Base-by-base conservation (phyloP, 2,888 invertebrate species). In the Pheosia gnoma region DNA sequence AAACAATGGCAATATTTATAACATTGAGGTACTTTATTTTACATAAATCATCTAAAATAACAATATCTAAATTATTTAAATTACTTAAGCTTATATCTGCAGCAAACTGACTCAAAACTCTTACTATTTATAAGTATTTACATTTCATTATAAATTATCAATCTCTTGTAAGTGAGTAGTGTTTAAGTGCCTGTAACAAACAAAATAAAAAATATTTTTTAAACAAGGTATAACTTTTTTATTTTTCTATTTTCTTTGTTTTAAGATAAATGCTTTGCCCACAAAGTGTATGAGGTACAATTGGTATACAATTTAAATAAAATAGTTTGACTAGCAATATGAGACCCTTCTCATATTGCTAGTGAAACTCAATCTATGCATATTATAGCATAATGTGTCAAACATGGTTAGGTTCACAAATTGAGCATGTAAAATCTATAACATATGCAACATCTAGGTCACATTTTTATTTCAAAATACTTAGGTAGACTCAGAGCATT, bases 101-200 rank as follows among this genome's bases (percentile, higher is more conserved):
- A 55, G 55, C 39, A 55, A 39, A 39, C n/a, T 10, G 39, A 11
- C 55, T n/a, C 37, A 3, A 62, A 67, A 37, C 61, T 57, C 63
- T 61, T 65, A 69, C n/a, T n/a, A 49, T 41, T 56, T 43, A 56
- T 37, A 36, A 9, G 39, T 63, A 65, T 72, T 58, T 66, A 69
- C 70, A 66, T 10, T 3, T 37, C 39, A 3, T 7, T 13, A n/a
- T 9, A 43, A 54, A 36, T n/a, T 2, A 9, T 43, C 11, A 13
- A 5, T 75, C 66, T 13, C 60, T 60, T 37, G 57, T 47, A 3
- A 57, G 25, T 11, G 13, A 57, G 8, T 70, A 38, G 45, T 43
- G 52, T 52, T 64, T 56, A 36, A 62, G n/a, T 1, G 39, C 37
- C 66, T 65, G 51, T n/a, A 66, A 67, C 38, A 54, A 43, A 52